Conservation (phyloP, 2,797 vertebrate genomes). For the Pseudochirops corinnae region DNA sequence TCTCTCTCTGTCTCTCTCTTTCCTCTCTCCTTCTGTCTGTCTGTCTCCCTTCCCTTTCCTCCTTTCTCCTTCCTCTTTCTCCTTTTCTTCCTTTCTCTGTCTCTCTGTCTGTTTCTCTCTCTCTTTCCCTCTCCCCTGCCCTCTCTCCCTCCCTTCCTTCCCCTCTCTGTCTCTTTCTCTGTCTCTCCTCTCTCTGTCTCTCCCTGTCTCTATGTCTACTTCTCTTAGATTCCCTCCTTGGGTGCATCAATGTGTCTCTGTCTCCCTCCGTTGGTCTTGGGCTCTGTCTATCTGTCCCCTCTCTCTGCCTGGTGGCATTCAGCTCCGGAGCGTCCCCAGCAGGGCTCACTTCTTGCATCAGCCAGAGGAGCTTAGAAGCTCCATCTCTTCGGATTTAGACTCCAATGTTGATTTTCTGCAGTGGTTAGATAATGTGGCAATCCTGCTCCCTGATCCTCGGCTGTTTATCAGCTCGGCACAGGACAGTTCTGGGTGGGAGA, state of each 20-base stretch:
- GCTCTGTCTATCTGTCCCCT: not conserved
- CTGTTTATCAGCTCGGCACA: slow-evolving; percentile 73
- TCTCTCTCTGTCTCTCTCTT: too few relatives aligned
- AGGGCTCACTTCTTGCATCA: slow-evolving; percentile 68
- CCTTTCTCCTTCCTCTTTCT: too few relatives aligned
- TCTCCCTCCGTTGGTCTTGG: not conserved
- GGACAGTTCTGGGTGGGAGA: slow-evolving; percentile 34
- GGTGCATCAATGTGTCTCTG: rapidly evolving
- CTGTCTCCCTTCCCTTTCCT: too few relatives aligned
- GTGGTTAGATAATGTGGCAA: slow-evolving; percentile 89
- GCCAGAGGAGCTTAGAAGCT: slow-evolving; percentile 81
- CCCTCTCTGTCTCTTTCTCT: not conserved
- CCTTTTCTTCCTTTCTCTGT: too few relatives aligned
- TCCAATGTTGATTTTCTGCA: slow-evolving; percentile 92
- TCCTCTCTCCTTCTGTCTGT: too few relatives aligned
- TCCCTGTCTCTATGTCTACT: slow-evolving; percentile 8
- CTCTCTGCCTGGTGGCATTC: not conserved
- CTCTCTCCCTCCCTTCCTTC: not conserved
- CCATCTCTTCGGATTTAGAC: slow-evolving; percentile 92
- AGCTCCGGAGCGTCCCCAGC: slow-evolving; percentile 63
- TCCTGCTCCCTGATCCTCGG: slow-evolving; percentile 76
- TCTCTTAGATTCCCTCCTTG: not conserved
- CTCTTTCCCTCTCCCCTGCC: not conserved
- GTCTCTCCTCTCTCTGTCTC: not conserved
- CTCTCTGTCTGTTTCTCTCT: rapidly evolving